A percentile compares a stretch with the other conserved stretches of the same genome.
phyloP scores from a whole-genome alignment of 2,888 invertebrate species.

The Brachypterus glaber region DNA sequence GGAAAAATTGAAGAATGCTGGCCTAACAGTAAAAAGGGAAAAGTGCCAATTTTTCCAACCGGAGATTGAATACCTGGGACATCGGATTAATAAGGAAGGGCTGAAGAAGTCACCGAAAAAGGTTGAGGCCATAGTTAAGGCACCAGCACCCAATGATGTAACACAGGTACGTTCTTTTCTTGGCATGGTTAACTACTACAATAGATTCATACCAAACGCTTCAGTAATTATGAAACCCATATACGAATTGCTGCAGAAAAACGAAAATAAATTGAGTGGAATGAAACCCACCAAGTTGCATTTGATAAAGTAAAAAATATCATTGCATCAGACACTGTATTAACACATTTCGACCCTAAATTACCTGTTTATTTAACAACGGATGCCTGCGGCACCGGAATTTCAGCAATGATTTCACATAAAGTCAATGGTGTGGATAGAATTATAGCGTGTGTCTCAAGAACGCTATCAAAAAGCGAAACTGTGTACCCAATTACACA shows the following conservation, averaged over 20 bases:
- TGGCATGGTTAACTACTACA: slow-evolving; percentile 30
- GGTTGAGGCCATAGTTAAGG: slow-evolving; percentile 19
- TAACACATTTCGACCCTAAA: slow-evolving; percentile 20
- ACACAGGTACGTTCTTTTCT: slow-evolving; percentile 25
- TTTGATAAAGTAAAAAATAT: slow-evolving; percentile 23
- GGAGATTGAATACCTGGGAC: slow-evolving; percentile 21
- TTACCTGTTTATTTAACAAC: slow-evolving; percentile 14
- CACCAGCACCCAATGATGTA: slow-evolving; percentile 11
- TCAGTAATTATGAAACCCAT: no score
- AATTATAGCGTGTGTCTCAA: slow-evolving; percentile 14
- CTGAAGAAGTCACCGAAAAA: slow-evolving; percentile 20
- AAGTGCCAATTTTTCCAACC: slow-evolving; percentile 23
- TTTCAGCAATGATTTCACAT: slow-evolving; percentile 12
- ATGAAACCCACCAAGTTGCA: slow-evolving; percentile 17
- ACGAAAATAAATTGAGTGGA: slow-evolving; percentile 23
- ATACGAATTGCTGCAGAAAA: slow-evolving; percentile 24
- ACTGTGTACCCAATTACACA: no score
- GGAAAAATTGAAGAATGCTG: slow-evolving; percentile 7
- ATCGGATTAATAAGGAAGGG: slow-evolving; percentile 20
- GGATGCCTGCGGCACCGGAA: slow-evolving; percentile 13
- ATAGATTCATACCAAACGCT: no score
- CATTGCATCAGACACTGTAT: slow-evolving; percentile 14
- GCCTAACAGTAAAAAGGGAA: slow-evolving; percentile 15
- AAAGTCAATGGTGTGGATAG: slow-evolving; percentile 7
- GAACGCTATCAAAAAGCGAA: no score